A percentile compares a stretch with the other conserved stretches of the same genome.
Evolutionary conservation across 2,888 invertebrate species (phyloP).

Genomic region (Sericinus montela): DNA sequence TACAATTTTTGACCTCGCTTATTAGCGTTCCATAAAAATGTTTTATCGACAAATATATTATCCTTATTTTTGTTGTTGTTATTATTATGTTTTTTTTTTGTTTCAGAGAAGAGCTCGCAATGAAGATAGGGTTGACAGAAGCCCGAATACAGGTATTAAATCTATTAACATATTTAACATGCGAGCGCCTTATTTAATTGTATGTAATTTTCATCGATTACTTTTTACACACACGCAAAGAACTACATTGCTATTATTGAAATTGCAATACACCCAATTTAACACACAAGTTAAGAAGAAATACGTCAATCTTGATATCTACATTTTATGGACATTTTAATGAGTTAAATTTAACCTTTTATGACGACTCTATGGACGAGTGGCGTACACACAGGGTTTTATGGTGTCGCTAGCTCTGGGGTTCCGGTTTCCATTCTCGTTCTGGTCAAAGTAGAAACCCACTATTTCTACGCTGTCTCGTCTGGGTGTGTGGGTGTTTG

Average conservation of each 20-base stretch:
- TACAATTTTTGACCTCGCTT: no score
- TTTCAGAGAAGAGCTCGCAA: constrained; percentile 95
- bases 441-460: no score
- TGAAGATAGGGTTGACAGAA: constrained; percentile 96
- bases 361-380: neutral
- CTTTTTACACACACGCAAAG: constrained; percentile 8
- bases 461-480: no score
- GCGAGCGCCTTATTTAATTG: constrained; percentile 13
- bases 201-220: constrained; percentile 15
- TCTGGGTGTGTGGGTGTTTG: no score
- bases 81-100: constrained; percentile 41
- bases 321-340: neutral
- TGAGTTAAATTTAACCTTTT: neutral
- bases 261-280: constrained; percentile 1
- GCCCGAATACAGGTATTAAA: constrained; percentile 93
- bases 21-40: no score
- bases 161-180: constrained; percentile 22
- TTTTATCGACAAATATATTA: no score
- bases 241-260: constrained; percentile 20
- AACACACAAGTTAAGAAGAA: constrained; percentile 1
- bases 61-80: no score
- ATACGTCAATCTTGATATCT: neutral
- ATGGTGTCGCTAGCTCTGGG: no score
- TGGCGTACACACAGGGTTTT: no score
- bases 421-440: no score